Evolutionary conservation across 1,140 invertebrate genomes (phyloP).

Genomic region (Drosophila kurseongensis): DNA sequence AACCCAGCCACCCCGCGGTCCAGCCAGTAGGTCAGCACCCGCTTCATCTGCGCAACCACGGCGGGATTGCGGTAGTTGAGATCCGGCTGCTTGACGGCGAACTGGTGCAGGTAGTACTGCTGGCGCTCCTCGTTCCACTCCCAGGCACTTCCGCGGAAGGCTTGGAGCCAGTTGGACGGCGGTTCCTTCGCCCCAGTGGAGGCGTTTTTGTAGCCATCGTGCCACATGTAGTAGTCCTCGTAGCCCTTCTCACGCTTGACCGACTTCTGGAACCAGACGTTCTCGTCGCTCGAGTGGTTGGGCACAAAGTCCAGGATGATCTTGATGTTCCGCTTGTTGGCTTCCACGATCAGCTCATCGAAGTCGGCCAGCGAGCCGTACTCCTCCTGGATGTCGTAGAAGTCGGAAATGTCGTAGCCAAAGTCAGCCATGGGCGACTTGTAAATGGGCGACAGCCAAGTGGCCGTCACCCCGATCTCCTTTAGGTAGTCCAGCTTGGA

Average conservation of each 20-base stretch:
- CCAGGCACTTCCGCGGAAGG: slow-evolving; percentile 88
- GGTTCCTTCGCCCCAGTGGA: slow-evolving; percentile 72
- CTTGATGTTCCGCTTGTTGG: slow-evolving; percentile 84
- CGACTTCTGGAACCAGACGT: slow-evolving; percentile 89
- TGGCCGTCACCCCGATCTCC: slow-evolving; percentile 86
- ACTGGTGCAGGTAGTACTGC: slow-evolving; percentile 90
- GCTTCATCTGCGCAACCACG: slow-evolving; percentile 89
- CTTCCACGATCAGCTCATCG: slow-evolving; percentile 87
- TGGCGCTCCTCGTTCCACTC: slow-evolving; percentile 86
- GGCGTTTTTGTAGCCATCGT: slow-evolving; percentile 84
- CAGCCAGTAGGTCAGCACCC: slow-evolving; percentile 90
- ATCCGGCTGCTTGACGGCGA: slow-evolving; percentile 88
- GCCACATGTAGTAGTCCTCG: slow-evolving; percentile 90
- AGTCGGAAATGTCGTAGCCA: slow-evolving; percentile 89
- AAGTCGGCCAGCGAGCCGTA: slow-evolving; percentile 91
- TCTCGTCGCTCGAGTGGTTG: slow-evolving; percentile 90
- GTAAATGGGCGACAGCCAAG: slow-evolving; percentile 91
- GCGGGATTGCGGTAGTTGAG: slow-evolving; percentile 88
- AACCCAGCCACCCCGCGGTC: slow-evolving; percentile 91
- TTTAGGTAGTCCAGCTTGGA: slow-evolving; percentile 86
- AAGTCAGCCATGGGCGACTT: slow-evolving; percentile 88
- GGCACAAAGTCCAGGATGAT: slow-evolving; percentile 85
- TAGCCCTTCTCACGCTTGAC: slow-evolving; percentile 86
- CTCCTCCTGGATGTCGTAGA: slow-evolving; percentile 89
- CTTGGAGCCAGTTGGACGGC: slow-evolving; percentile 89